Base-by-base conservation (phyloP, 2,888 invertebrate species). In the Criorhina ranunculi region DNA sequence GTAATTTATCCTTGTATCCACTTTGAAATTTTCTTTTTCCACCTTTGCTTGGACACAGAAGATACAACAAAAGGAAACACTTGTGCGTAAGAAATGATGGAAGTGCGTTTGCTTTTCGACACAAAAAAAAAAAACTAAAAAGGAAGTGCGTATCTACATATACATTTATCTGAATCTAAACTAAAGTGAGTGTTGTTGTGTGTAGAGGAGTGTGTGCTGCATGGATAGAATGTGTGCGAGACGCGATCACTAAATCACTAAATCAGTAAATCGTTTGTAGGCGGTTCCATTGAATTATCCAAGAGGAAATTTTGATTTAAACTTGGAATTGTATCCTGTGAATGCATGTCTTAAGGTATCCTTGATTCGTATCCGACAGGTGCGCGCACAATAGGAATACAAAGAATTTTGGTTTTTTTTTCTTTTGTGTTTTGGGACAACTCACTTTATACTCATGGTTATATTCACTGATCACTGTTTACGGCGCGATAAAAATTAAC, bases 301-400 rank as follows among this genome's bases (percentile, higher is more conserved):
- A 77, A 77, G 8, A 70, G 53, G 72, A 77, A 55, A 44, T 29
- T 60, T 17, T 29, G 51, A 51, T 42, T 53, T 17, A 77, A 60
- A 62, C 12, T 62, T 57, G n/a, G 40, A 15, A 55, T 40, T 49
- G 37, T 53, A 55, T 77, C 66, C 55, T 42, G 15, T 29, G 64
- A 69, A 69, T 69, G 62, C 83, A 83, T 83, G 44, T 73, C 51
- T 60, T 57, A n/a, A n/a, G n/a, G n/a, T n/a, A 73, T 69, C 72
- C 67, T 46, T 67, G 46, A 35, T 2, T 31, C 35, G 29, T 73
- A 78, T 83, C 83, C 83, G 83, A 83, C 83, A 83, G 83, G 83
- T 83, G 83, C 78, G 60, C 66, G 67, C 49, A 35, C 5, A 33
- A 19, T 70, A n/a, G n/a, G n/a, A n/a, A 59, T 51, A 51, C 37